These are phyloP conservation scores for Moxostoma hubbsi DNA, from an alignment of 2,797 vertebrate genomes.

Conservation along the genomic window DNA sequence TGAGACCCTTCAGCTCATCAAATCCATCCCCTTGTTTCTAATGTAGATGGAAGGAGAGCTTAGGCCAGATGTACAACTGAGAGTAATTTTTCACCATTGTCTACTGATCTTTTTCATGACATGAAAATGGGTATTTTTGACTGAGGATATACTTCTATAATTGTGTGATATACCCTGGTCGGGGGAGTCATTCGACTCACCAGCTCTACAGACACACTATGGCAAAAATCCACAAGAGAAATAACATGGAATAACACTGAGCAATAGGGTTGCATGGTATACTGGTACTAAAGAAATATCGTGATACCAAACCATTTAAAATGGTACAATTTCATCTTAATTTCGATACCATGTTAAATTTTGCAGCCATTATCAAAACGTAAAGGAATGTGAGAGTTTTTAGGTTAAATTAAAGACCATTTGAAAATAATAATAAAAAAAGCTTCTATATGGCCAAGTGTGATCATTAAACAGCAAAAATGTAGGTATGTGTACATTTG, in stretches of 20 bases:
- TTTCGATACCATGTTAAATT: no score
- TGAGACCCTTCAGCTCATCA: slow-evolving; percentile 39
- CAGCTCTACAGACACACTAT: background rate
- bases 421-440: no score
- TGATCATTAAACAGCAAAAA: no score
- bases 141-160: slow-evolving; percentile 11
- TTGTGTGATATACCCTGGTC: slow-evolving; percentile 29
- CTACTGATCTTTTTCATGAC: slow-evolving; percentile 45
- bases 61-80: slow-evolving; percentile 40
- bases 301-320: no score
- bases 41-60: slow-evolving; percentile 47
- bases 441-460: no score
- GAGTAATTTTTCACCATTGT: slow-evolving; percentile 37
- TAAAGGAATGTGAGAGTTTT: no score
- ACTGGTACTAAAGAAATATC: no score
- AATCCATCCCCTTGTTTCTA: slow-evolving; percentile 49
- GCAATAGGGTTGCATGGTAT: slow-evolving; percentile 28
- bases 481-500: no score
- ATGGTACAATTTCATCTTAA: no score
- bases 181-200: background rate
- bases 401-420: no score
- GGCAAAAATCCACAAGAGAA: slow-evolving; percentile 30
- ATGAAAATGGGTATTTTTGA: slow-evolving; percentile 30
- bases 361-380: no score
- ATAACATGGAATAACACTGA: slow-evolving; percentile 18